Evolutionary conservation across 2,888 invertebrate genomes (phyloP), one percentile per base, ranked within the genome.

Genomic region (Odontomyia ornata): DNA sequence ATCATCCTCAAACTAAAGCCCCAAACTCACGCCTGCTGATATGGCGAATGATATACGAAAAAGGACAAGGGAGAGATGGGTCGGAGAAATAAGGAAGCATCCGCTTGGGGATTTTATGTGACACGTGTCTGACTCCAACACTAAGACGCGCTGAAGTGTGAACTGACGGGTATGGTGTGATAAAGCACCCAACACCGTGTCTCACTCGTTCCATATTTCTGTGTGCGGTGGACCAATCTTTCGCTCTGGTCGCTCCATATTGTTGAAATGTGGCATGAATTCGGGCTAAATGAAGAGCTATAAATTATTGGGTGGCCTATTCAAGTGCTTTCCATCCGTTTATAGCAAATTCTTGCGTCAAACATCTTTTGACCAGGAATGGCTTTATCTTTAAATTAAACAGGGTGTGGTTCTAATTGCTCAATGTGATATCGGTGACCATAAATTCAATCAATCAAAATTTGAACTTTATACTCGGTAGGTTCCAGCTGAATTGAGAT

Each of bases 51-150:
- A 36, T 36, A 9, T 36, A 5, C 36, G 36, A 36, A 9, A 9
- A 36, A 9, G 36, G 36, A 36, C 36, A 36, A 36, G 3, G 9
- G 9, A 9, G 36, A 9, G 3, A 36, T 5, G 36, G 36, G 9
- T 5, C 3, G 9, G 3, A 5, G 5, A 36, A 9, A 36, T 36
- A 36, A 36, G 36, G 36, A 36, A 36, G 36, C 25, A 13, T 43
- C 21, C 67, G 23, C n/a, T 36, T 30, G n/a, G 23, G 43, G 18
- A 67, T 36, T 18, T 67, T 43, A 36, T 43, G 36, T 18, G 67
- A 43, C 67, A 67, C 67, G 67, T 67, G 67, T 36, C 67, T 67
- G 21, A 67, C 67, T 43, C 67, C 36, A 67, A 43, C 28, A 36
- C n/a, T 67, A 15, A 36, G 67, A 43, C 36, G n/a, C 67, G 43